Evolutionary conservation across 2,888 invertebrate species (phyloP), one percentile per base, ranked within the genome.

Genomic region (Eupithecia inturbata): DNA sequence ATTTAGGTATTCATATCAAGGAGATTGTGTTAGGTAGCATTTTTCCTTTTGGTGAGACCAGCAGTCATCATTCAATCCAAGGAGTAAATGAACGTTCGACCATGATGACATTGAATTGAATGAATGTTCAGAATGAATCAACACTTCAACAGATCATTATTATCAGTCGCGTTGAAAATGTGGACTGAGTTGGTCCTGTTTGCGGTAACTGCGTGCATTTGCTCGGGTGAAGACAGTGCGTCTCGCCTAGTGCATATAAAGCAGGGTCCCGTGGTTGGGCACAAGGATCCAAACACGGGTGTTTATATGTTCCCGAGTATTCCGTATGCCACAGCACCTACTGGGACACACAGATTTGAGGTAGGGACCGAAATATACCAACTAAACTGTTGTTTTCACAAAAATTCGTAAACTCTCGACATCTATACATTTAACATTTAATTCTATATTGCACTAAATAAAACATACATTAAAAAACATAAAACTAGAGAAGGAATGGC

Each of bases 281-380:
- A 82, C 68, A 81, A 80, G 36, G 82, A 85, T 7, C 78, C 82
- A 0, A 76, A 75, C 7, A 74, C 78, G 7, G 82, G 82, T 14
- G 75, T 88, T 3, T 90, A 80, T 68, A 73, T 77, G 0, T 91
- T 89, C 72, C 83, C 86, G 63, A 83, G 85, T 53, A 88, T 91
- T 12, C 91, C 90, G 0, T 91, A 90, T 62, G 91, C 91, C 1
- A 88, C 86, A n/a, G 86, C 85, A 1, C 91, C 90, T 0, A 86
- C 82, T 6, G 89, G 89, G 1, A 49, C 63, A 0, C 66, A 88
- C 16, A 86, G 80, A 74, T 91, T 86, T 75, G 87, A 88, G 81
- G 87, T 79, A 77, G 28, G n/a, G 10, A 22, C 10, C 12, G 9
- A 76, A 75, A 39, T 64, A 7, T 26, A 63, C 41, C 14, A 3